Conservation (phyloP, 2,113 vertebrate species). For the Eulemur rufifrons region DNA sequence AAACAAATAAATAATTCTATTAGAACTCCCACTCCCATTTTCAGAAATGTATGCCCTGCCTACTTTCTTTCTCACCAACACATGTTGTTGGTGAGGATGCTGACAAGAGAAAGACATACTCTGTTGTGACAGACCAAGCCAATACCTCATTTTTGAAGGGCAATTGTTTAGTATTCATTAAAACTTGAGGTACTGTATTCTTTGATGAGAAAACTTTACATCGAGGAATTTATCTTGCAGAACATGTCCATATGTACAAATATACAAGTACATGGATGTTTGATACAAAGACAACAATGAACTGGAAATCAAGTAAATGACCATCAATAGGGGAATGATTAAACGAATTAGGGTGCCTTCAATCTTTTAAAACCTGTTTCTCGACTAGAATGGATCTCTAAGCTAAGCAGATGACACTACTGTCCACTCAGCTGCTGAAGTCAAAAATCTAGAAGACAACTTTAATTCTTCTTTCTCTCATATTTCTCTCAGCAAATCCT, state of each 20-base stretch:
- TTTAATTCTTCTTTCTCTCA: not conserved
- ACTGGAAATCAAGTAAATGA: not conserved
- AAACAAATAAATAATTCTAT: too few species aligned
- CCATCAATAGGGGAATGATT: not conserved
- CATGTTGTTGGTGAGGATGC: not conserved
- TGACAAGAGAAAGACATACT: too few species aligned
- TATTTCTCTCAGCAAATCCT: not conserved
- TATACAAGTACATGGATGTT: not conserved
- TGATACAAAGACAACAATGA: not conserved
- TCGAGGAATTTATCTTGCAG: not conserved
- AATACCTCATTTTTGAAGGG: not conserved
- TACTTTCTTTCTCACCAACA: not conserved
- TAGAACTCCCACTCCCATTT: not conserved
- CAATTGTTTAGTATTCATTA: not conserved
- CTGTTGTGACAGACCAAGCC: not conserved
- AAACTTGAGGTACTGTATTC: not conserved
- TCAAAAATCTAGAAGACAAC: not conserved
- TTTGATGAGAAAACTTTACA: not conserved
- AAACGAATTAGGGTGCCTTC: not conserved
- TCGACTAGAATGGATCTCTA: not conserved
- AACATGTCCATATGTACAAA: not conserved
- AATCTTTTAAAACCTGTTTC: not conserved
- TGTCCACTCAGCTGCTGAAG: not conserved
- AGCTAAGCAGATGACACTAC: not conserved
- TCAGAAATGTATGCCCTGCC: not conserved